Percentiles rank a stretch among this genome's conserved stretches.
phyloP scores from a whole-genome alignment of 2,113 vertebrate species.

The Oreochromis tanganicae region DNA sequence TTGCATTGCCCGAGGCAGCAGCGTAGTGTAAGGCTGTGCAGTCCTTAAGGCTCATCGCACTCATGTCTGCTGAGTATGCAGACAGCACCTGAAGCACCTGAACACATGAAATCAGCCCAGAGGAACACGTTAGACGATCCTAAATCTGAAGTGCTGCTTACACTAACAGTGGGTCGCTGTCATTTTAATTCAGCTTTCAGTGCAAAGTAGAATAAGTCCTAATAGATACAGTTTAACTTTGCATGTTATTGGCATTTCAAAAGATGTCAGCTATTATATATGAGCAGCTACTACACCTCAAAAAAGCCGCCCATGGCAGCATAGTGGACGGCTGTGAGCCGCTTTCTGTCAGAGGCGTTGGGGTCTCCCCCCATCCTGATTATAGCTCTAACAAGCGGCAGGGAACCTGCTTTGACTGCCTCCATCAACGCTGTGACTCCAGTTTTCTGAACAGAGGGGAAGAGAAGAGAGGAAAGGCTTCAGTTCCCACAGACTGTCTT shows the following conservation, averaged over 20 bases:
- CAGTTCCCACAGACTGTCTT: background rate
- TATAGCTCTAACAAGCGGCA: slow-evolving; percentile 76
- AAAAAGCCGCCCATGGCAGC: slow-evolving; percentile 88
- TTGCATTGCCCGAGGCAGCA: slow-evolving; percentile 77
- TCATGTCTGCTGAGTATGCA: slow-evolving; percentile 81
- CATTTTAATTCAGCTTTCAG: background rate
- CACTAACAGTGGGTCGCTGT: background rate
- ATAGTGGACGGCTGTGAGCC: slow-evolving; percentile 80
- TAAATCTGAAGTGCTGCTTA: background rate
- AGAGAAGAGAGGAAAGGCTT: background rate
- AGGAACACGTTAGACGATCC: background rate
- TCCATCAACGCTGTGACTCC: slow-evolving; percentile 88
- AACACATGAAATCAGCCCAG: background rate
- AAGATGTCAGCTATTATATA: background rate
- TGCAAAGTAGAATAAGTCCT: background rate
- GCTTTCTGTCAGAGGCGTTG: slow-evolving; percentile 74
- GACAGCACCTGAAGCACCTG: slow-evolving; percentile 71
- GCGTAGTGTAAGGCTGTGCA: slow-evolving; percentile 87
- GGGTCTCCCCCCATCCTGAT: slow-evolving; percentile 80
- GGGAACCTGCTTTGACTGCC: slow-evolving; percentile 74
- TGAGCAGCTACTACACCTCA: slow-evolving; percentile 72
- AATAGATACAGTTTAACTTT: background rate
- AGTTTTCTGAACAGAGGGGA: slow-evolving; percentile 71
- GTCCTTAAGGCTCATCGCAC: slow-evolving; percentile 73
- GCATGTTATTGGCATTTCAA: background rate